phyloP scores from a whole-genome alignment of 2,797 vertebrate genomes.

The Mionectes olivaceus region DNA sequence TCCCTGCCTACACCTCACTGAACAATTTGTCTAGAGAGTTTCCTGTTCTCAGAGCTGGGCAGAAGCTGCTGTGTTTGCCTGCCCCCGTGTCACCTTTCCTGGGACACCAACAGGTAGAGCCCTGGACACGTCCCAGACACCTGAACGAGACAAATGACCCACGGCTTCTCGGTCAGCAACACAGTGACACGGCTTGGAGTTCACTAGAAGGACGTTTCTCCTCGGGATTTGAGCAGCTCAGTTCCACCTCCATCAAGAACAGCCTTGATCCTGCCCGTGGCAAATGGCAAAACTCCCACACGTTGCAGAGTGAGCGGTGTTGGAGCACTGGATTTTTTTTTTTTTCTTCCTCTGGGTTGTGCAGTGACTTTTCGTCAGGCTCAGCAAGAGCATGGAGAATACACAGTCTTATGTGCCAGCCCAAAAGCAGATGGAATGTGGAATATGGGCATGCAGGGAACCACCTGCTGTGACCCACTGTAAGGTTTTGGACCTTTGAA shows the following conservation, averaged over 20 bases:
- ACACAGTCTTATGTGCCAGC: background rate
- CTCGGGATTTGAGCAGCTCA: background rate
- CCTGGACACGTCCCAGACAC: fast-evolving
- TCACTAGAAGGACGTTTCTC: background rate
- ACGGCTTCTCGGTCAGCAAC: fast-evolving
- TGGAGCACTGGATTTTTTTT: background rate
- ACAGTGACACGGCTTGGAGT: background rate
- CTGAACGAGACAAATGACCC: background rate
- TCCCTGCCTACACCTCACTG: slow-evolving; percentile 27
- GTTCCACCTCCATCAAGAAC: background rate
- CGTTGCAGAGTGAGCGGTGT: fast-evolving
- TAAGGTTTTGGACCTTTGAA: background rate
- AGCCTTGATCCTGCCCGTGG: background rate
- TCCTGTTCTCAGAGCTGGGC: slow-evolving; percentile 50
- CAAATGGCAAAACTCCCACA: background rate
- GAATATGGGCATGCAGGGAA: background rate
- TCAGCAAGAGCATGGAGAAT: background rate
- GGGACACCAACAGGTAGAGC: background rate
- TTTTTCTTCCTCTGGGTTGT: background rate
- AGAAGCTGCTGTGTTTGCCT: background rate
- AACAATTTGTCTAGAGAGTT: slow-evolving; percentile 46
- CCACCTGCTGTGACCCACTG: background rate
- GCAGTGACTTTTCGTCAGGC: background rate
- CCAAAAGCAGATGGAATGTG: background rate
- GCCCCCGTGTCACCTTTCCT: background rate